Evolutionary conservation across 1,140 invertebrate species (phyloP), one percentile per base, ranked within the genome.

Genomic region (Wasmannia auropunctata): DNA sequence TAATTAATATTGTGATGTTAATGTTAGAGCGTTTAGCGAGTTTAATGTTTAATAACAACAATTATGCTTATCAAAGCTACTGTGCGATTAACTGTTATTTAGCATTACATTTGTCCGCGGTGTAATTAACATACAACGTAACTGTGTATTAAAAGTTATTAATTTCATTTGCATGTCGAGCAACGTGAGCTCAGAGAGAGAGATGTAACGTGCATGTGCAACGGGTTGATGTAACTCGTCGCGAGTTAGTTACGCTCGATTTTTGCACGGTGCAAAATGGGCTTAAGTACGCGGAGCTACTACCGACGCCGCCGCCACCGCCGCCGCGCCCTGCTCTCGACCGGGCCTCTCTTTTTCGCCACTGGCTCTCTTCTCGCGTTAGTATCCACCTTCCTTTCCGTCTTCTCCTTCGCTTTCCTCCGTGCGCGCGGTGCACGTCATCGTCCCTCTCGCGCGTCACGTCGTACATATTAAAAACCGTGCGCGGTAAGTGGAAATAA

Each of bases 271-370:
- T 75, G 37, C 37, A 79, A 79, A 37, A 46, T 11, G 34, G 31
- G 76, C 19, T 56, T 81, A 79, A 77, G 75, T 65, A 63, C 51
- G 22, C 19, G 28, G 19, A 22, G 51, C 43, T 34, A 63, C 46
- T 65, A 74, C n/a, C 75, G 80, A 60, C 67, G 40, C 49, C n/a
- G 51, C 7, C 43, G 54, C 3, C 4, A 22, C 56, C 22, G 11
- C 56, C 46, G 34, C 58, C 86, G 63, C 72, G 72, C 69, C 25
- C n/a, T 84, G 40, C 22, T 63, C 22, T 63, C 75, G 65, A 77
- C 83, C 72, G 58, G 69, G 46, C 37, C 69, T 75, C 63, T 56
- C 86, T 85, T 85, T 80, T 75, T 60, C 67, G n/a, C 43, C 31
- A 40, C 40, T 76, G 58, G 67, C n/a, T 80, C 67, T 86, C 63